Evolutionary conservation across 2,888 invertebrate genomes (phyloP).

Genomic region (Drosophila meridiana): DNA sequence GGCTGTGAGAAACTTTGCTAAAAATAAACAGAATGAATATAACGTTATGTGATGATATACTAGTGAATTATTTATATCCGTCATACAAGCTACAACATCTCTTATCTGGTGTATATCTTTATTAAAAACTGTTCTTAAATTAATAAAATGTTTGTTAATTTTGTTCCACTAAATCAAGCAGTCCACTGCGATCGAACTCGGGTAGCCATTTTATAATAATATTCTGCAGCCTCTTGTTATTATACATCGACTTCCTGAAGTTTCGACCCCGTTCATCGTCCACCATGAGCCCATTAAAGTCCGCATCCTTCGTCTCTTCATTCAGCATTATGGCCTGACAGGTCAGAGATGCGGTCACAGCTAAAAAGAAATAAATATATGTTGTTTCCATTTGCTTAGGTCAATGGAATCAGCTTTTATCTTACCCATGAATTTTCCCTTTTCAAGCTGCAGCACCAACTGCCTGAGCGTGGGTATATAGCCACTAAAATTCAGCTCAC

Average conservation of each 20-base stretch:
- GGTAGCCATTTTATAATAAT: conserved; percentile 75
- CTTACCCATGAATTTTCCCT: conserved; percentile 78
- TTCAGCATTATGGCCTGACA: conserved; percentile 74
- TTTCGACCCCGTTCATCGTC: conserved; percentile 67
- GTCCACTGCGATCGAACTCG: conserved; percentile 77
- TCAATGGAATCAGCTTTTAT: not conserved
- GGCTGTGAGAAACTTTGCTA: too few relatives aligned
- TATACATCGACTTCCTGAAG: conserved; percentile 64
- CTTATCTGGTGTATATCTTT: not conserved
- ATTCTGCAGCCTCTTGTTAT: conserved; percentile 73
- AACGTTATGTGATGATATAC: too few relatives aligned
- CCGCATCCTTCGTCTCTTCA: conserved; percentile 76
- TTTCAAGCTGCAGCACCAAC: conserved; percentile 75
- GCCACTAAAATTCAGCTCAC: conserved; percentile 65
- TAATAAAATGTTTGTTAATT: not conserved
- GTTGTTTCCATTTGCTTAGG: not conserved
- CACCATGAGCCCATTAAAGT: conserved; percentile 68
- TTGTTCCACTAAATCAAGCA: conserved; percentile 60
- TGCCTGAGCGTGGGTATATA: conserved; percentile 80
- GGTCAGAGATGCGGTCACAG: conserved; percentile 58
- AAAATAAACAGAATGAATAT: too few relatives aligned
- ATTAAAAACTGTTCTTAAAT: not conserved
- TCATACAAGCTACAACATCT: too few relatives aligned
- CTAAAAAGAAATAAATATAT: conserved; percentile 36
- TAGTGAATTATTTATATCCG: too few relatives aligned